Evolutionary conservation across 2,888 invertebrate species (phyloP).

Genomic region (Dinocampus coccinellae): DNA sequence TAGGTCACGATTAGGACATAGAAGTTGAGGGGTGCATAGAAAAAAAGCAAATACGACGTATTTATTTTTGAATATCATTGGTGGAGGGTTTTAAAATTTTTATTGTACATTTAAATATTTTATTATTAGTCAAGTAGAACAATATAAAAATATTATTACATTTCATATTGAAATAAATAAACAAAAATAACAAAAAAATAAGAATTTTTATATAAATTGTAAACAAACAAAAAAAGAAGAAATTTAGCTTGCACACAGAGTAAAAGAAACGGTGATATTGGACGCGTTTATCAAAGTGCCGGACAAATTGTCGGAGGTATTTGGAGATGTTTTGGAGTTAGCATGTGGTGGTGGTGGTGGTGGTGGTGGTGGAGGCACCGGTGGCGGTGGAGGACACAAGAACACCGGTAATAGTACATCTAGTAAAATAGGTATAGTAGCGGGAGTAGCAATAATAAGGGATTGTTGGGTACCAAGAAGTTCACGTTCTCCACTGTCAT

Average conservation of each 20-base stretch:
- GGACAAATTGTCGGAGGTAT: constrained; percentile 66
- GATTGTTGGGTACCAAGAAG: constrained; percentile 61
- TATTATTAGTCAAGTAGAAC: no score
- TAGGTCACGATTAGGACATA: neutral
- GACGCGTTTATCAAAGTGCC: constrained; percentile 66
- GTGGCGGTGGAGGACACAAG: constrained; percentile 42
- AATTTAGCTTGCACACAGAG: neutral
- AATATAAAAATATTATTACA: no score
- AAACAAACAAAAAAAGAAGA: neutral
- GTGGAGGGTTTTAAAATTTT: no score
- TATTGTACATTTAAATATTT: no score
- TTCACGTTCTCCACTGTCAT: constrained; percentile 58
- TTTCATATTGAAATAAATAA: no score
- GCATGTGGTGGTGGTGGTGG: constrained; percentile 62
- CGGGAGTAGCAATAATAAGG: constrained; percentile 61
- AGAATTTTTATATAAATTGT: no score
- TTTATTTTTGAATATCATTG: neutral
- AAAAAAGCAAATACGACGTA: neutral
- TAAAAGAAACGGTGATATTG: constrained; percentile 55
- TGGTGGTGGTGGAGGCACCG: constrained; percentile 44
- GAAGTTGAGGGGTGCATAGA: neutral
- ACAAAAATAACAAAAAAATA: no score
- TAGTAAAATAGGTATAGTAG: constrained; percentile 59
- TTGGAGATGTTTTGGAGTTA: constrained; percentile 66
- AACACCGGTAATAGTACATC: constrained; percentile 45